Percentiles rank a stretch among this genome's conserved stretches.
These are phyloP conservation scores for Nannoperca obscura DNA, from an alignment of 2,797 vertebrate species.

Conservation along the genomic window DNA sequence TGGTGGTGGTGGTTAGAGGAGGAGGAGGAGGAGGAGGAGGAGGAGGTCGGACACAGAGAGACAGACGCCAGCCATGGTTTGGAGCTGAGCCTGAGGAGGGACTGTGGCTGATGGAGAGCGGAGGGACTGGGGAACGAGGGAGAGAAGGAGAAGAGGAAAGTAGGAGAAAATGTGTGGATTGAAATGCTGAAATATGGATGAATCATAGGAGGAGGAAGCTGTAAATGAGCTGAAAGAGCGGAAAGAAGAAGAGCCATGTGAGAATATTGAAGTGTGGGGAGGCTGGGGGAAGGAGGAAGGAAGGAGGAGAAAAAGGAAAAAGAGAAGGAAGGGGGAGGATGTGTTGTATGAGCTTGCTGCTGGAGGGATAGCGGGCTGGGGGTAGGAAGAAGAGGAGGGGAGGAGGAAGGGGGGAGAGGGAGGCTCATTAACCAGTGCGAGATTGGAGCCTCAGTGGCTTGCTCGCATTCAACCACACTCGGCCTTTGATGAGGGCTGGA, in stretches of 20 bases:
- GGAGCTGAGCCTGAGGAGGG: slow-evolving; percentile 78
- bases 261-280: slow-evolving; percentile 43
- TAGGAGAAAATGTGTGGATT: slow-evolving; percentile 40
- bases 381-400: slow-evolving; percentile 45
- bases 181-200: slow-evolving; percentile 49
- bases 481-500: slow-evolving; percentile 88
- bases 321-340: slow-evolving; percentile 22
- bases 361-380: slow-evolving; percentile 61
- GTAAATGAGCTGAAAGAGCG: slow-evolving; percentile 36
- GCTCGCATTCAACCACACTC: slow-evolving; percentile 86
- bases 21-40: slow-evolving; percentile 45
- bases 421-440: slow-evolving; percentile 86
- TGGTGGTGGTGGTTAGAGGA: slow-evolving; percentile 66
- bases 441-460: slow-evolving; percentile 86
- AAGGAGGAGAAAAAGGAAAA: slow-evolving; percentile 36
- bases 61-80: slow-evolving; percentile 84
- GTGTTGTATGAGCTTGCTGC: slow-evolving; percentile 53
- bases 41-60: slow-evolving; percentile 68
- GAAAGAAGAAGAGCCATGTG: slow-evolving; percentile 24
- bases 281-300: slow-evolving; percentile 36
- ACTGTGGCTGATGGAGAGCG: slow-evolving; percentile 75
- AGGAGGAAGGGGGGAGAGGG: slow-evolving; percentile 50
- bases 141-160: slow-evolving; percentile 49
- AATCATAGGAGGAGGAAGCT: slow-evolving; percentile 49
- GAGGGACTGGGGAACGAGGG: slow-evolving; percentile 60